phyloP scores from a whole-genome alignment of 2,797 vertebrate genomes.

The Crenuchus spilurus region DNA sequence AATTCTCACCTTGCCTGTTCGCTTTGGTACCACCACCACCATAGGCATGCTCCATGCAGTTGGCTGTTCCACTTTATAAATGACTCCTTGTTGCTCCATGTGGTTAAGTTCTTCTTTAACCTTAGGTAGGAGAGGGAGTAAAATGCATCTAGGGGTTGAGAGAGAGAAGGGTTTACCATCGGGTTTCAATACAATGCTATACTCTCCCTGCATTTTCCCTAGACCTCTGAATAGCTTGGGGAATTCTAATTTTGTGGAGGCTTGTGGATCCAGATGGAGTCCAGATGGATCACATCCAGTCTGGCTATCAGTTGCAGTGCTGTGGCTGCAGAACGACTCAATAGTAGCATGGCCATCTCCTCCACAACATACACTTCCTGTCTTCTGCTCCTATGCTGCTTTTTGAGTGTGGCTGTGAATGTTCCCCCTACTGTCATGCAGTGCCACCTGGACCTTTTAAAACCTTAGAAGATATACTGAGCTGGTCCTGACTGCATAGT shows the following conservation, averaged over 20 bases:
- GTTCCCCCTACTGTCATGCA: slow-evolving; percentile 10
- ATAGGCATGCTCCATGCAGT: neutral
- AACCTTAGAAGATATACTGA: neutral
- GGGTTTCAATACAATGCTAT: slow-evolving; percentile 5
- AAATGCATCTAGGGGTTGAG: no score
- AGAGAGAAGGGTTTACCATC: no score
- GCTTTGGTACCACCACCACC: neutral
- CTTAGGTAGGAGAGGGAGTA: neutral
- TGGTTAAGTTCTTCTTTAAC: neutral
- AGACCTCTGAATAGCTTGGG: slow-evolving; percentile 27
- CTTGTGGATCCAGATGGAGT: neutral
- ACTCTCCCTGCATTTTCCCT: slow-evolving; percentile 32
- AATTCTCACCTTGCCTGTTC: slow-evolving; percentile 14
- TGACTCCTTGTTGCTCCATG: neutral
- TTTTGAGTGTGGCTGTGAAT: slow-evolving; percentile 29
- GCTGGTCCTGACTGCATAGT: neutral
- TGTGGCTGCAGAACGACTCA: neutral
- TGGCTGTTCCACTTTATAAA: no score
- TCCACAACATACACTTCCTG: slow-evolving; percentile 28
- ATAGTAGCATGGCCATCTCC: neutral
- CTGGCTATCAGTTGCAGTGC: slow-evolving; percentile 10
- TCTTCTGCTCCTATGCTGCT: neutral
- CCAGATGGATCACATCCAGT: neutral
- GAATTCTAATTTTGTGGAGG: slow-evolving; percentile 6
- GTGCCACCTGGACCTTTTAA: neutral